These are phyloP conservation scores for Pangasius sanitwongsei DNA, from an alignment of 2,797 vertebrate species.

Conservation along the genomic window DNA sequence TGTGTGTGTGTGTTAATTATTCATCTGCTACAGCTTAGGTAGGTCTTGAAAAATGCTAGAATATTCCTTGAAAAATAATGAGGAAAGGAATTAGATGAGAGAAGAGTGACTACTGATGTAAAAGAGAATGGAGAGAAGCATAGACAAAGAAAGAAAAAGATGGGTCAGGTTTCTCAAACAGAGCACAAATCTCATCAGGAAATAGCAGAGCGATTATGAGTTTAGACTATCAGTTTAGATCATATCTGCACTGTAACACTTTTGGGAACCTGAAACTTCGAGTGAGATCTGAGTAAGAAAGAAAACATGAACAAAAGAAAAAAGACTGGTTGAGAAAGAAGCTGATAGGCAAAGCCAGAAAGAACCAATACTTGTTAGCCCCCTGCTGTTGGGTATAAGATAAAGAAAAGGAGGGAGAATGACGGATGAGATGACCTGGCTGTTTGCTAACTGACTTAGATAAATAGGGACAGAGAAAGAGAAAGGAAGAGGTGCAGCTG, in stretches of 20 bases:
- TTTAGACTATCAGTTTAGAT: constrained; percentile 1
- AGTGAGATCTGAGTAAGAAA: not conserved
- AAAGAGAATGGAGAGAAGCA: not conserved
- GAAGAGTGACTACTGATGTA: not conserved
- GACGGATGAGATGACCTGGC: not conserved
- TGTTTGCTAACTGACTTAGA: not conserved
- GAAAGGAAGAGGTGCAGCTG: not conserved
- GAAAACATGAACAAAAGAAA: not conserved
- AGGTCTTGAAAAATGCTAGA: not conserved
- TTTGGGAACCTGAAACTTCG: not conserved
- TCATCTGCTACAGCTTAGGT: not conserved
- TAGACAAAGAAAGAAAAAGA: not conserved
- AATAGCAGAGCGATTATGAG: not conserved
- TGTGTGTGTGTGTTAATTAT: not conserved
- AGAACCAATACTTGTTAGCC: not conserved
- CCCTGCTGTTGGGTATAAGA: not conserved
- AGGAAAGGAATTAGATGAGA: not conserved
- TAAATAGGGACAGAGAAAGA: not conserved
- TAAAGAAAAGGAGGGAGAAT: not conserved
- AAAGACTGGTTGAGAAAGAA: not conserved
- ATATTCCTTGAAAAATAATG: too few species aligned
- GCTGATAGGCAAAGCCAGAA: not conserved
- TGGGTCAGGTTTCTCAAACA: not conserved
- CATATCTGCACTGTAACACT: constrained; percentile 2
- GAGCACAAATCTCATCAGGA: constrained; percentile 5